phyloP scores from a whole-genome alignment of 2,888 invertebrate species.

The Oscheius sp. region DNA sequence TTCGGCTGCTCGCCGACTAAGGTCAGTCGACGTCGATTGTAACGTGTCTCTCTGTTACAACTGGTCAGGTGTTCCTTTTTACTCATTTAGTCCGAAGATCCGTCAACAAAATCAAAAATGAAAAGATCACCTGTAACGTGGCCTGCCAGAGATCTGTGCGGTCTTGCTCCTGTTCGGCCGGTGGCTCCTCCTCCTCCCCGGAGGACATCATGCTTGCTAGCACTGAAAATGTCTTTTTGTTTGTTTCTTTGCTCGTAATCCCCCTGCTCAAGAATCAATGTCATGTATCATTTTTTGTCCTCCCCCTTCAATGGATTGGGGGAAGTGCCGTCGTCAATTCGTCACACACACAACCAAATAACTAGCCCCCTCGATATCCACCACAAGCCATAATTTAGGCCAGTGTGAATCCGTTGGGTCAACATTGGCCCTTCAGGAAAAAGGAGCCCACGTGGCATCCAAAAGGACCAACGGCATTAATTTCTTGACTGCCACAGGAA shows the following conservation, averaged over 20 bases:
- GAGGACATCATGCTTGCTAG: conserved; percentile 69
- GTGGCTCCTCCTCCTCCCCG: conserved; percentile 67
- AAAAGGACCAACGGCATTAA: background rate
- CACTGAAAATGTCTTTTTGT: conserved; percentile 54
- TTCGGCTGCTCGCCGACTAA: background rate
- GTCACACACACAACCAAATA: too few relatives aligned
- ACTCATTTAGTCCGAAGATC: background rate
- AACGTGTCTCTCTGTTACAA: conserved; percentile 4
- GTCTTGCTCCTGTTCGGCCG: conserved; percentile 54
- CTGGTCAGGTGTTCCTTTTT: conserved; percentile 17
- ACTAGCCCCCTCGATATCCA: too few relatives aligned
- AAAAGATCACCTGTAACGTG: conserved; percentile 65
- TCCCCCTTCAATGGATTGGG: background rate
- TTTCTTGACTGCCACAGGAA: background rate
- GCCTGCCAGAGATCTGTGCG: conserved; percentile 70
- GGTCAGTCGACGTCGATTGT: conserved; percentile 1
- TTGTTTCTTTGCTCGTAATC: background rate
- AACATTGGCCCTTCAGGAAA: background rate
- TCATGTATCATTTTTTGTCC: background rate
- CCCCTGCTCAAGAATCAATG: background rate
- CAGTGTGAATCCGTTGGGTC: background rate
- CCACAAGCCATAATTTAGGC: background rate
- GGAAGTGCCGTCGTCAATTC: background rate
- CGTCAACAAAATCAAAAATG: background rate
- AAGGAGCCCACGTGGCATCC: background rate